Conservation (phyloP, 2,888 invertebrate genomes). For the Philopedon plagiatum region DNA sequence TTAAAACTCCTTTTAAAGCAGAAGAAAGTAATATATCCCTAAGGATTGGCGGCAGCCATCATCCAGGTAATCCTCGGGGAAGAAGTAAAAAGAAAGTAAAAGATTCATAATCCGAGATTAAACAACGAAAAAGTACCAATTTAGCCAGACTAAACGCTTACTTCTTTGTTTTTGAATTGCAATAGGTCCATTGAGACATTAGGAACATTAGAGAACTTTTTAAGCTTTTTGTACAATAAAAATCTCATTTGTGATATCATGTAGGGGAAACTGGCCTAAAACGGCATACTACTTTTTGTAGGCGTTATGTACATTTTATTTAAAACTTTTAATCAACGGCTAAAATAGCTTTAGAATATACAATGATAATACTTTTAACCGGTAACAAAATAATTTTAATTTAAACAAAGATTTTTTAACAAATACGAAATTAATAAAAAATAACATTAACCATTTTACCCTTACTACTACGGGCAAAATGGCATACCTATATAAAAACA, state of each 20-base stretch:
- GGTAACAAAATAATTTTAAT: too few species aligned
- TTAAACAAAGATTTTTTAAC: too few species aligned
- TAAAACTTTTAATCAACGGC: too few species aligned
- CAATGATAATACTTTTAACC: too few species aligned
- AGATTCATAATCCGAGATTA: conserved; percentile 51
- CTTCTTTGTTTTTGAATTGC: conserved; percentile 49
- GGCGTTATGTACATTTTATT: too few species aligned
- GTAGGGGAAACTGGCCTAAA: too few species aligned
- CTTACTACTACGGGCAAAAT: too few species aligned
- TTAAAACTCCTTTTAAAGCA: conserved; percentile 44
- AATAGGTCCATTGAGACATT: conserved; percentile 45
- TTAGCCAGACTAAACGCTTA: conserved; percentile 42
- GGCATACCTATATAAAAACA: too few species aligned
- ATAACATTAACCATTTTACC: too few species aligned
- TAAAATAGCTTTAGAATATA: too few species aligned
- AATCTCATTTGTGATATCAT: conserved; percentile 15
- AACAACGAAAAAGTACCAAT: conserved; percentile 44
- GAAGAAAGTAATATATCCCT: conserved; percentile 50
- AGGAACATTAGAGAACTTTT: conserved; percentile 31
- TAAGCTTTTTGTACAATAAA: not conserved
- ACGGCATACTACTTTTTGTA: too few species aligned
- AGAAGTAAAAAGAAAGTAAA: conserved; percentile 41
- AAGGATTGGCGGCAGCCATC: conserved; percentile 37
- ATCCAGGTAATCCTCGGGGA: conserved; percentile 45
- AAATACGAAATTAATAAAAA: too few species aligned